A percentile compares a stretch with the other conserved stretches of the same genome.
Evolutionary conservation across 2,113 vertebrate species (phyloP).

Genomic region (Promerops cafer): DNA sequence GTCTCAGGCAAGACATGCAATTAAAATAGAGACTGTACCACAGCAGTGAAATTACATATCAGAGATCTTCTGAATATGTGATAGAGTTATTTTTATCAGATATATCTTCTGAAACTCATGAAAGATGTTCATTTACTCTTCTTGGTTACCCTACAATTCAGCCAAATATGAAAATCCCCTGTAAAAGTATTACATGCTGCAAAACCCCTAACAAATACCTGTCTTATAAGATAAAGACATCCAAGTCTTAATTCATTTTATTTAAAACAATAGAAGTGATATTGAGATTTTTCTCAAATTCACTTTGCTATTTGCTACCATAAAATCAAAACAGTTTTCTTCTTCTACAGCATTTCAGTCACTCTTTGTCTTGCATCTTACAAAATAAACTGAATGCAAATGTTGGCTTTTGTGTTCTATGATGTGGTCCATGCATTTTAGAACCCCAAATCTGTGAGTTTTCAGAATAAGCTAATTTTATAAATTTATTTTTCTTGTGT

Average conservation of each 20-base stretch:
- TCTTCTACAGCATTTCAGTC: neutral
- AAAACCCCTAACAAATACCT: neutral
- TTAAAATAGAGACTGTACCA: neutral
- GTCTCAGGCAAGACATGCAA: neutral
- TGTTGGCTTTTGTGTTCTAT: neutral
- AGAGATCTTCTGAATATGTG: neutral
- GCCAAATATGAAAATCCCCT: neutral
- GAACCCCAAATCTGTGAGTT: neutral
- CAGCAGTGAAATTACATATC: neutral
- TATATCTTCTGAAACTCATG: neutral
- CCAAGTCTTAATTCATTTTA: slow-evolving; percentile 35
- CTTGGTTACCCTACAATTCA: neutral
- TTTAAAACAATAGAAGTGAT: slow-evolving; percentile 28
- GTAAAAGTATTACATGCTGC: neutral
- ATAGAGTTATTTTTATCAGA: neutral
- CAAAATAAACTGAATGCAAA: neutral
- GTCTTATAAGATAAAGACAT: neutral
- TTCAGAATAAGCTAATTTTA: neutral
- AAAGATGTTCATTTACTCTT: neutral
- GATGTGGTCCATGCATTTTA: neutral
- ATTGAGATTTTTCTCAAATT: slow-evolving; percentile 28
- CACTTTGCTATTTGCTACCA: neutral
- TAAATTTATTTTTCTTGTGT: neutral
- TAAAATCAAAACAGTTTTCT: neutral
- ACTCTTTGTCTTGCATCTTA: neutral